phyloP scores from a whole-genome alignment of 1,140 invertebrate genomes.

The Parapsyche elsis region DNA sequence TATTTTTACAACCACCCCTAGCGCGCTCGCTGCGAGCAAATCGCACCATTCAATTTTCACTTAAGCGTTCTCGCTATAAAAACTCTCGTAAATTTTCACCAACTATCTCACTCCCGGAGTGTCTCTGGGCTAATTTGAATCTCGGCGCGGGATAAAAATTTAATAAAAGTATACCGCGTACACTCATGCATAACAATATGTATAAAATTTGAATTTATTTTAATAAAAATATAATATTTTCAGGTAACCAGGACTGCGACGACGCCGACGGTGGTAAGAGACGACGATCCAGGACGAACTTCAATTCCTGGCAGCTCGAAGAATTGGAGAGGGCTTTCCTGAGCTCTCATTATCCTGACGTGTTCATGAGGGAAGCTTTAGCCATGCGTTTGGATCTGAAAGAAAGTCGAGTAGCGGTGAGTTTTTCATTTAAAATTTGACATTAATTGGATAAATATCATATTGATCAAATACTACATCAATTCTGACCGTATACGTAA shows the following conservation, averaged over 20 bases:
- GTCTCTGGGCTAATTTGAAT: conserved; percentile 33
- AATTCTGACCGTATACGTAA: no score
- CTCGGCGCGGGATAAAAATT: not conserved
- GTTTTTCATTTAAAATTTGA: conserved; percentile 60
- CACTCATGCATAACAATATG: not conserved
- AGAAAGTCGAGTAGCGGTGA: conserved; percentile 97
- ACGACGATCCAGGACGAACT: conserved; percentile 95
- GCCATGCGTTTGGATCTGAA: conserved; percentile 96
- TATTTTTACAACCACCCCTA: conserved; percentile 53
- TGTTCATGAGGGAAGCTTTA: conserved; percentile 97
- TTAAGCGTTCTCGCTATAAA: conserved; percentile 50
- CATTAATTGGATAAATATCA: no score
- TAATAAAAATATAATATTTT: conserved; percentile 23
- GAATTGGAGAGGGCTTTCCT: conserved; percentile 97
- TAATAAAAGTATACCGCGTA: not conserved
- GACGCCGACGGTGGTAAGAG: conserved; percentile 81
- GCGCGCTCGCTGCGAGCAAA: conserved; percentile 37
- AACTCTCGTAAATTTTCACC: conserved; percentile 51
- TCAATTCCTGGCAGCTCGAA: conserved; percentile 98
- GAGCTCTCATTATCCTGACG: conserved; percentile 97
- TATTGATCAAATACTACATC: no score
- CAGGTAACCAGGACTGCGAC: conserved; percentile 70
- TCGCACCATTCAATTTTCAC: conserved; percentile 56
- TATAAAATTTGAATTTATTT: not conserved
- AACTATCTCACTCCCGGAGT: conserved; percentile 43